These are phyloP conservation scores for Globodera ellingtonae DNA, from an alignment of 1,140 invertebrate genomes.

Conservation along the genomic window DNA sequence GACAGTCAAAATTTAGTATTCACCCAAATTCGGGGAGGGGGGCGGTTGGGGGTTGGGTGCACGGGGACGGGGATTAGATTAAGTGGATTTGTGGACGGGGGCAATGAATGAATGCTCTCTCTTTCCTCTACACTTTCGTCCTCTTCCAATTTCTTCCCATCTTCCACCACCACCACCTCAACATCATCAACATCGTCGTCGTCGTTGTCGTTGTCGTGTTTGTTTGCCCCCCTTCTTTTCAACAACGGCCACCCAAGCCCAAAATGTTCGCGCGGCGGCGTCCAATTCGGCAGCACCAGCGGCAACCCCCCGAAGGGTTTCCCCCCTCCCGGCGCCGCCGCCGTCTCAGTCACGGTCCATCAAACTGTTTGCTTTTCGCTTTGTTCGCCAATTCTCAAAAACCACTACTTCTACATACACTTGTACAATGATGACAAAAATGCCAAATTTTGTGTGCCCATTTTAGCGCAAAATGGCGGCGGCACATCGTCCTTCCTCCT, in stretches of 20 bases:
- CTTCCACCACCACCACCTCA: background rate
- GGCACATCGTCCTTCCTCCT: background rate
- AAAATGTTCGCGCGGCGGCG: background rate
- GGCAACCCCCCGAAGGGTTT: too few relatives aligned
- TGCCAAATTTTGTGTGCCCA: background rate
- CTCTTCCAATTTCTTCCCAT: background rate
- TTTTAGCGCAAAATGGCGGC: background rate
- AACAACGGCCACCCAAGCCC: background rate
- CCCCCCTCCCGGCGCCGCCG: too few relatives aligned
- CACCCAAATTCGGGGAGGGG: background rate
- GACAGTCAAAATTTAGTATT: too few relatives aligned
- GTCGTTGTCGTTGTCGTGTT: background rate
- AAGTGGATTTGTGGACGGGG: slow-evolving; percentile 9
- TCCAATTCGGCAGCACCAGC: background rate
- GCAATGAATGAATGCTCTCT: background rate
- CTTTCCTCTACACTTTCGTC: background rate
- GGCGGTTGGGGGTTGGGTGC: background rate
- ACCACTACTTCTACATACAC: background rate
- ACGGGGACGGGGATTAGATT: background rate
- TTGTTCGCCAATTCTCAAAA: background rate
- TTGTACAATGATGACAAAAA: background rate
- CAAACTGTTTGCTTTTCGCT: background rate
- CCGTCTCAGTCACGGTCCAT: background rate
- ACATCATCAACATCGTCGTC: background rate
- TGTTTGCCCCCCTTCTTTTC: background rate